These are phyloP conservation scores for Spisula subtruncata DNA, from an alignment of 2,888 invertebrate genomes.

Conservation along the genomic window DNA sequence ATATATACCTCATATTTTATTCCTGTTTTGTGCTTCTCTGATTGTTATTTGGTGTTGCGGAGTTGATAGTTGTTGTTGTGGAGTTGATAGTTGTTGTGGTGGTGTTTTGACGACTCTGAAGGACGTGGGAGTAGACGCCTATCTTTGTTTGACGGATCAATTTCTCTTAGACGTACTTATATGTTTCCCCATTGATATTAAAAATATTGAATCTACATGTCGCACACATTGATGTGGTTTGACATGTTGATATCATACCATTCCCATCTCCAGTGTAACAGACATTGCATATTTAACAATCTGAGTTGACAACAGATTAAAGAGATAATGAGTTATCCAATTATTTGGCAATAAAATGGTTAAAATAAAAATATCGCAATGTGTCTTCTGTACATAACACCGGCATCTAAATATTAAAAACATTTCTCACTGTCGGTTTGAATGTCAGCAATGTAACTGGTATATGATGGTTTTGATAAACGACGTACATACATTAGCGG, in stretches of 20 bases:
- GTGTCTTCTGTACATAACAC: not conserved
- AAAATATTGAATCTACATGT: too few relatives aligned
- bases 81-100: too few relatives aligned
- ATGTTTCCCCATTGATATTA: too few relatives aligned
- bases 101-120: too few relatives aligned
- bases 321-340: not conserved
- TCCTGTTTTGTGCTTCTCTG: too few relatives aligned
- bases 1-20: too few relatives aligned
- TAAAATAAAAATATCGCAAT: not conserved
- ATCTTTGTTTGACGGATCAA: too few relatives aligned
- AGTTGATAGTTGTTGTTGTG: too few relatives aligned
- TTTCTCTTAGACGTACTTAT: too few relatives aligned
- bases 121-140: too few relatives aligned
- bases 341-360: slow-evolving; percentile 20
- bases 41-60: too few relatives aligned
- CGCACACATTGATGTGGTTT: not conserved
- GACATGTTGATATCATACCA: not conserved
- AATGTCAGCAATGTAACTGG: not conserved
- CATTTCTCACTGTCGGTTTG: not conserved
- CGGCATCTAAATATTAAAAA: not conserved
- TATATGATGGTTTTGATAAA: not conserved
- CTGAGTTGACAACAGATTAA: not conserved
- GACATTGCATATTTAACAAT: not conserved
- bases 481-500: not conserved
- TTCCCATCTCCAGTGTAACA: not conserved